Evolutionary conservation across 2,888 invertebrate species (phyloP), one percentile per base, ranked within the genome.

Genomic region (Pachymerium ferrugineum): DNA sequence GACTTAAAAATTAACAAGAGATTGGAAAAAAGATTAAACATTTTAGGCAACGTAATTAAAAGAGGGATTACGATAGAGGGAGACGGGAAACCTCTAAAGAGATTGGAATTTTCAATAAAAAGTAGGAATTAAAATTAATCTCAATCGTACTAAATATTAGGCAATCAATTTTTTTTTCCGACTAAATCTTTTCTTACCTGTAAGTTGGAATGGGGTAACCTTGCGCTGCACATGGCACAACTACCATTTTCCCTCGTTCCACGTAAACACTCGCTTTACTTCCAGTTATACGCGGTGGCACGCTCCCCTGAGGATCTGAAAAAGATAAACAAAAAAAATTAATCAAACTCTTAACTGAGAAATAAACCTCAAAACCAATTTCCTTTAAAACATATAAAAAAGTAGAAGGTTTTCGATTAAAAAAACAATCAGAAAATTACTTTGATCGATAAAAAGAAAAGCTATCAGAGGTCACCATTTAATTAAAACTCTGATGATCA

Each of bases 171-270:
- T n/a, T n/a, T n/a, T n/a, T n/a, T n/a, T n/a, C n/a, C n/a, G 12
- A 38, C 12, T 38, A 33, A 38, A 38, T n/a, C 16, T 19, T 14
- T 54, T 30, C 75, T 76, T 70, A 78, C 78, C 78, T 78, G 74
- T 78, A 79, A 62, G 72, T n/a, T 12, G 75, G 75, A 12, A 72
- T 72, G 31, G 75, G 75, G 70, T 74, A 75, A 6, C 75, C 75
- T 42, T 75, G 75, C n/a, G 75, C 75, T 8, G 72, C 73, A 30
- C 75, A 75, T n/a, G 75, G 75, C 6, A 75, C 62, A 35, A 74
- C 73, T 8, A 70, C 74, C 74, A 83, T 82, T 78, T 83, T 82
- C 47, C 84, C 83, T 70, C 82, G 72, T 35, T 75, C 74, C 19
- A 31, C 35, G n/a, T 62, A 25, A 25, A 75, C 68, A 0, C 47